phyloP scores from a whole-genome alignment of 2,113 vertebrate genomes.

The Suricata suricatta region DNA sequence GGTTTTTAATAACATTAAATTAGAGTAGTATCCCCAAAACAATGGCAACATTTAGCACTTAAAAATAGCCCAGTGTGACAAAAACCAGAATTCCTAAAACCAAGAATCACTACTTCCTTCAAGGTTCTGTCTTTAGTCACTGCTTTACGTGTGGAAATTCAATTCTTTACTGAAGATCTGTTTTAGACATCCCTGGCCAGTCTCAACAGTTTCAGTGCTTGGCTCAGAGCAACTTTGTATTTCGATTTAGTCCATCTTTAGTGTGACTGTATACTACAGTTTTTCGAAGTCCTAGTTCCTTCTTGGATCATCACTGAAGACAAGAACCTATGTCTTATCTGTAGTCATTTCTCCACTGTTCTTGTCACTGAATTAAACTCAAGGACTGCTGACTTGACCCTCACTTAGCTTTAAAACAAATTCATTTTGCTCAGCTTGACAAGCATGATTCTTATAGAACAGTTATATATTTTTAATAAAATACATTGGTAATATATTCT shows the following conservation, averaged over 20 bases:
- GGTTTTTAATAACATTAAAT: constrained; percentile 33
- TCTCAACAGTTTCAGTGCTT: not conserved
- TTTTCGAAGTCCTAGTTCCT: not conserved
- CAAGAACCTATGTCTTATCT: not conserved
- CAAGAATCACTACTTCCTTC: not conserved
- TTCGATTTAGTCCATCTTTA: not conserved
- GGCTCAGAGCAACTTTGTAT: not conserved
- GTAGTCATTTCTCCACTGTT: not conserved
- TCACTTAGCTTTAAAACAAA: not conserved
- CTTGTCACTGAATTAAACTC: not conserved
- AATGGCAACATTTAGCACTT: not conserved
- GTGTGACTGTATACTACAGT: no score
- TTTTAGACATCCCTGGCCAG: not conserved
- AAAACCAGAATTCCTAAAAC: not conserved
- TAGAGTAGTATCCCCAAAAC: not conserved
- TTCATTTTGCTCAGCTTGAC: not conserved
- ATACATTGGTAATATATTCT: not conserved
- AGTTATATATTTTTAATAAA: not conserved
- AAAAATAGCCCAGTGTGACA: not conserved
- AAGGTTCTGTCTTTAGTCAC: not conserved
- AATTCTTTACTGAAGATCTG: not conserved
- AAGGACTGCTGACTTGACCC: not conserved
- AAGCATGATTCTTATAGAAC: not conserved
- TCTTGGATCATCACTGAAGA: not conserved
- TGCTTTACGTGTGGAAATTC: not conserved